These are phyloP conservation scores for Gorsachius magnificus DNA, from an alignment of 2,797 vertebrate species.

Conservation along the genomic window DNA sequence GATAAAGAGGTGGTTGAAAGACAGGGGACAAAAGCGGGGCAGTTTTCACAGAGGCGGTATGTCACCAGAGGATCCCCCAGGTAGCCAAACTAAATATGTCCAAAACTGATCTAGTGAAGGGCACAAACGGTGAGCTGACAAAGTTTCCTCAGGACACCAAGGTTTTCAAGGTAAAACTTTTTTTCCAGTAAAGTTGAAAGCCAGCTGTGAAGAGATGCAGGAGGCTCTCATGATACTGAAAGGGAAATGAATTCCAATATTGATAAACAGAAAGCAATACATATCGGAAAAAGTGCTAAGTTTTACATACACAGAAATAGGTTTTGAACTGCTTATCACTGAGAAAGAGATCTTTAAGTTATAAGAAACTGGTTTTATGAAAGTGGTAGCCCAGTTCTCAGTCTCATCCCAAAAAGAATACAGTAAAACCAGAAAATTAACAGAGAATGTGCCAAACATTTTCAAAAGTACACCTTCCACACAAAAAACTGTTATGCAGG, in stretches of 20 bases:
- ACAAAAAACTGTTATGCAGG: neutral
- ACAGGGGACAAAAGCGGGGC: neutral
- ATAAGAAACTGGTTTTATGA: neutral
- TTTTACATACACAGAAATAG: neutral
- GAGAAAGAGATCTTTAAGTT: neutral
- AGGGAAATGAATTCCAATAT: neutral
- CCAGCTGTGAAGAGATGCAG: neutral
- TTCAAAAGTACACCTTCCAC: neutral
- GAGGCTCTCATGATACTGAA: neutral
- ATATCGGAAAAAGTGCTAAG: neutral
- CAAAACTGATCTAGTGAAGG: neutral
- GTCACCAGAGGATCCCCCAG: neutral
- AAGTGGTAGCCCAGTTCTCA: neutral
- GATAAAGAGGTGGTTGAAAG: neutral
- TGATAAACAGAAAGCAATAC: neutral
- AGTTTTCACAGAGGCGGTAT: neutral
- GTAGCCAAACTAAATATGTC: neutral
- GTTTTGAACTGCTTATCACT: neutral
- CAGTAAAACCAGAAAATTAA: neutral
- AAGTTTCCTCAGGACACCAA: neutral
- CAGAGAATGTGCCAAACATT: neutral
- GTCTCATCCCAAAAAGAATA: neutral
- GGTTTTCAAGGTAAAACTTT: neutral
- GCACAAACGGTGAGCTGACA: neutral
- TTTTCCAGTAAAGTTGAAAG: neutral